These are phyloP conservation scores for Telmatherina bonti DNA, from an alignment of 2,797 vertebrate genomes.

Conservation along the genomic window DNA sequence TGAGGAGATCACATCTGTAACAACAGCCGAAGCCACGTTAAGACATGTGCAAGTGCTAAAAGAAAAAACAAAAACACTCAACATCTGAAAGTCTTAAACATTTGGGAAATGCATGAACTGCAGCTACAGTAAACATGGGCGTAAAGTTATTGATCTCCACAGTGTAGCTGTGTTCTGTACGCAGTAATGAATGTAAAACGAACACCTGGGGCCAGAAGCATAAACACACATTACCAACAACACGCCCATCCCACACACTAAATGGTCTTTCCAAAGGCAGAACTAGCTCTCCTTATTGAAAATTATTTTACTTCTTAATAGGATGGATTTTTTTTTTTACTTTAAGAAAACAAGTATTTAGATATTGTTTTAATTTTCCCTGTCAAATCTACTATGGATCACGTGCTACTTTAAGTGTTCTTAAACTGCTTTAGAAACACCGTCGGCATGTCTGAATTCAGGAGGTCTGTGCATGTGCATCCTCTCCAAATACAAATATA, in stretches of 20 bases:
- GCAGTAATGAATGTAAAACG: neutral
- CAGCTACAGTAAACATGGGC: conserved; percentile 8
- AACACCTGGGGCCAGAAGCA: neutral
- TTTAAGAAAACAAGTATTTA: neutral
- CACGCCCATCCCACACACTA: neutral
- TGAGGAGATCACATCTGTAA: conserved; percentile 10
- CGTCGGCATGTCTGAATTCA: too few species aligned
- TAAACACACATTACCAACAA: neutral
- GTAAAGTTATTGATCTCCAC: neutral
- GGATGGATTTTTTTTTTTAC: neutral
- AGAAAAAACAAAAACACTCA: conserved; percentile 5
- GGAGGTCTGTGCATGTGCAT: too few species aligned
- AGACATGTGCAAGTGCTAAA: conserved; percentile 38
- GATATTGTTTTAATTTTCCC: neutral
- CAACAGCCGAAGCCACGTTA: conserved; percentile 28
- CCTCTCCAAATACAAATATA: too few species aligned
- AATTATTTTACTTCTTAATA: neutral
- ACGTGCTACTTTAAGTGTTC: too few species aligned
- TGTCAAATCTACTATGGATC: too few species aligned
- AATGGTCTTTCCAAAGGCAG: neutral
- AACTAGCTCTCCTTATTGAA: too few species aligned
- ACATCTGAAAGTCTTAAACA: conserved; percentile 7
- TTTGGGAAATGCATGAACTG: neutral
- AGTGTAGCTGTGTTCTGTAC: neutral
- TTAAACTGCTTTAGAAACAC: too few species aligned